Evolutionary conservation across 2,797 vertebrate genomes (phyloP).

Genomic region (Prunella strophiata): DNA sequence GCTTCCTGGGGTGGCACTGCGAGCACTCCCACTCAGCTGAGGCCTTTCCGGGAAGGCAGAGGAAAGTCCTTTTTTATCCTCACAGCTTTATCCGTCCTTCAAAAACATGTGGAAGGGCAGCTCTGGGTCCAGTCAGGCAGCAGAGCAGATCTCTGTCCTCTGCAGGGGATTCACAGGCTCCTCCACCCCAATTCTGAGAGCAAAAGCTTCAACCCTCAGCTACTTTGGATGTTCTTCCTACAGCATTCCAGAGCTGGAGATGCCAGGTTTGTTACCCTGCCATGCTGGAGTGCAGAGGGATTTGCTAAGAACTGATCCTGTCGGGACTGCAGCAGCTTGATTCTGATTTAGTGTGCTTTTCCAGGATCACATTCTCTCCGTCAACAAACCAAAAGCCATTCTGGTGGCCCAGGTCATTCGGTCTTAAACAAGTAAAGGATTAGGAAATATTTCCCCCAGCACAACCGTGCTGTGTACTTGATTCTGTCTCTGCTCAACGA

Average conservation of each 20-base stretch:
- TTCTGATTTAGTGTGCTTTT: neutral
- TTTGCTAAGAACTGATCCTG: neutral
- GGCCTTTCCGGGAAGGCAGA: neutral
- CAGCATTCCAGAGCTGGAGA: neutral
- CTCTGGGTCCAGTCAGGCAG: neutral
- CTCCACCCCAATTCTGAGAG: neutral
- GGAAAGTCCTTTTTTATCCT: neutral
- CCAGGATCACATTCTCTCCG: neutral
- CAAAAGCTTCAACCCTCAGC: neutral
- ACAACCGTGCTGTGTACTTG: accelerated
- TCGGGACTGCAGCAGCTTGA: neutral
- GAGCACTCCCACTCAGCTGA: neutral
- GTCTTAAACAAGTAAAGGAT: neutral
- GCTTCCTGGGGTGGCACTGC: neutral
- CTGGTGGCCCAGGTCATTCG: neutral
- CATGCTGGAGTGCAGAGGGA: neutral
- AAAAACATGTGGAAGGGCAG: neutral
- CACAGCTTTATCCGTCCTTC: neutral
- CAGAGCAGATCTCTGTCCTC: neutral
- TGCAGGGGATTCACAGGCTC: neutral
- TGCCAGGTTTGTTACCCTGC: neutral
- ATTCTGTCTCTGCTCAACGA: neutral
- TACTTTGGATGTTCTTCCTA: neutral
- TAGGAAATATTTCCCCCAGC: neutral
- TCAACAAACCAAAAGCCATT: neutral